Conservation (phyloP, 2,888 invertebrate genomes). For the Euplexia lucipara region DNA sequence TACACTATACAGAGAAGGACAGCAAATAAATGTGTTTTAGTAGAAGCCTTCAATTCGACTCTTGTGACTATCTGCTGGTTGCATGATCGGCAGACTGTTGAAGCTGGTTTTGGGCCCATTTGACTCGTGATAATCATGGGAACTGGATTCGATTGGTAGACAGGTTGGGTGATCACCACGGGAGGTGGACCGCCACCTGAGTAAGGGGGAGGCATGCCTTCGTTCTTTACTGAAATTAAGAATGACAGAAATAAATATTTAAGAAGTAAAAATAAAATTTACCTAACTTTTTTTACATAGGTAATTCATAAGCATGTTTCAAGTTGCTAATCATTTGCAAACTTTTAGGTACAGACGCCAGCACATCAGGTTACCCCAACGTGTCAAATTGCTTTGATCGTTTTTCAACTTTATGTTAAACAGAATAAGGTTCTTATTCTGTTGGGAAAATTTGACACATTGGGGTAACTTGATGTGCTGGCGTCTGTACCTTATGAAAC, state of each 20-base stretch:
- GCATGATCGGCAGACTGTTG: constrained; percentile 84
- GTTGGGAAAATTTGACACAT: no score
- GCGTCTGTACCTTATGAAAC: no score
- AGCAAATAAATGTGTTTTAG: constrained; percentile 90
- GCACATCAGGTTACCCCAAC: no score
- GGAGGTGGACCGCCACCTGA: constrained; percentile 15
- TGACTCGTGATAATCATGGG: constrained; percentile 56
- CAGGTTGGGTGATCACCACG: constrained; percentile 13
- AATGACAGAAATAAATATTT: neutral
- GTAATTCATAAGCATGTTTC: neutral
- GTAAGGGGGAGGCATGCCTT: constrained; percentile 20
- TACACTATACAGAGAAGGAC: constrained; percentile 86
- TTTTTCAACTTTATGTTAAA: no score
- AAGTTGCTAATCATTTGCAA: neutral
- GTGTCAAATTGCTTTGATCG: no score
- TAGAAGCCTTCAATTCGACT: constrained; percentile 80
- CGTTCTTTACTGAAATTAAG: constrained; percentile 12
- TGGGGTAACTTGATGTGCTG: no score
- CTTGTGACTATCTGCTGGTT: constrained; percentile 83
- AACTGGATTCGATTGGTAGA: constrained; percentile 29
- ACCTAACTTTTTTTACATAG: neutral
- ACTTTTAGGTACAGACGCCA: no score
- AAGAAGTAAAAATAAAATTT: neutral
- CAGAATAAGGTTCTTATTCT: no score
- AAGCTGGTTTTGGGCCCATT: constrained; percentile 72